Evolutionary conservation across 1,140 invertebrate species (phyloP), one percentile per base, ranked within the genome.

Genomic region (Drepana arcuata): DNA sequence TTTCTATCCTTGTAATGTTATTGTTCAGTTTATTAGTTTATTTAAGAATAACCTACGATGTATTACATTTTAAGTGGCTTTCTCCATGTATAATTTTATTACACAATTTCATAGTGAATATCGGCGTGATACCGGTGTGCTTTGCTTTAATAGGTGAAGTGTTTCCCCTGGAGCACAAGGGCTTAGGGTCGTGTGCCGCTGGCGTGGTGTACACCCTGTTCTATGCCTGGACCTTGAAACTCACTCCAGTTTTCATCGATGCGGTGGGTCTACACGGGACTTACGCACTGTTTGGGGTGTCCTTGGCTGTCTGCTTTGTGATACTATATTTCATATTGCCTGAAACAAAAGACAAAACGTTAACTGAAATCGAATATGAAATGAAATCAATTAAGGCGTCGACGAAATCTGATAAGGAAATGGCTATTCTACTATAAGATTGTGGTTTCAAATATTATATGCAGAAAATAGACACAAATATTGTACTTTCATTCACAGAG

Each of bases 281-380:
- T 7, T 65, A 62, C 34, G 28, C 27, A n/a, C 40, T 65, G 6
- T 69, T 51, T 23, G 58, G 39, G 2, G n/a, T 40, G 0, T 35
- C 25, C 31, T 34, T 69, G n/a, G 12, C 35, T 2, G 2, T 61
- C 11, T 49, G 33, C 40, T 41, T 69, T 6, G 14, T 48, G 0
- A 31, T 62, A 25, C 34, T 69, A n/a, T 54, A 47, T 34, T 43
- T 53, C 23, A 48, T 61, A 13, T 38, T 72, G 15, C 61, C 51
- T 6, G 68, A 72, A 41, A 72, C 68, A 0, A 72, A 68, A 41
- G 65, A 69, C 40, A 64, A 43, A 31, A 62, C 68, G 2, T 48
- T 72, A n/a, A 59, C 56, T 46, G 47, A 66, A 29, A 64, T 72
- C 14, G 68, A 68, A 38, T 36, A 66, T 44, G 50, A 57, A 41